phyloP scores from a whole-genome alignment of 2,797 vertebrate genomes.

The Chaunax sp. region DNA sequence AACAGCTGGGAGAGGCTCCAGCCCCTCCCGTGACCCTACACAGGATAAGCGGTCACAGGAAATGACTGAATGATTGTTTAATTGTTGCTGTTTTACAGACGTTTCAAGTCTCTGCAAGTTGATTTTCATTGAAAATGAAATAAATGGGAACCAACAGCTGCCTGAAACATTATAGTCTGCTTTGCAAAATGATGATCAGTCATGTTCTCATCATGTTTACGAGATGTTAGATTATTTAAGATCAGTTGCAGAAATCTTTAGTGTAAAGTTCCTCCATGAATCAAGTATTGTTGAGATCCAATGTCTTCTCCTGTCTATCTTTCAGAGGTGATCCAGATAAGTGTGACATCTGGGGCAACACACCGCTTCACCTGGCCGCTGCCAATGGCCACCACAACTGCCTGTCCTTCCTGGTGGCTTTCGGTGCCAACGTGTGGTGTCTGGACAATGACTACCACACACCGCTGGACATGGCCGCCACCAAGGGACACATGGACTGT shows the following conservation, averaged over 20 bases:
- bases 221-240: background rate
- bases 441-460: constrained; percentile 98
- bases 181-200: too few species aligned
- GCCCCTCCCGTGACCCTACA: too few species aligned
- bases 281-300: background rate
- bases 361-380: constrained; percentile 93
- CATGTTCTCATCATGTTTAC: background rate
- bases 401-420: constrained; percentile 95
- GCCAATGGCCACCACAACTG: constrained; percentile 93
- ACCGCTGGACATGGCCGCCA: constrained; percentile 94
- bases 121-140: too few species aligned
- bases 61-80: too few species aligned
- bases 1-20: too few species aligned
- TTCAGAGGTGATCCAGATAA: constrained; percentile 94
- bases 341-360: constrained; percentile 98
- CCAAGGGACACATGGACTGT: constrained; percentile 94
- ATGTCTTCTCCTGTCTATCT: background rate
- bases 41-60: too few species aligned
- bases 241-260: background rate
- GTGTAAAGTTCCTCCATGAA: too few species aligned
- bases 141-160: too few species aligned
- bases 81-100: too few species aligned
- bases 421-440: constrained; percentile 97
- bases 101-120: too few species aligned
- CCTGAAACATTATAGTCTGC: background rate